A percentile compares a stretch with the other conserved stretches of the same genome.
These are phyloP conservation scores for Scomberomorus guttatus DNA, from an alignment of 2,797 vertebrate genomes.

Conservation along the genomic window DNA sequence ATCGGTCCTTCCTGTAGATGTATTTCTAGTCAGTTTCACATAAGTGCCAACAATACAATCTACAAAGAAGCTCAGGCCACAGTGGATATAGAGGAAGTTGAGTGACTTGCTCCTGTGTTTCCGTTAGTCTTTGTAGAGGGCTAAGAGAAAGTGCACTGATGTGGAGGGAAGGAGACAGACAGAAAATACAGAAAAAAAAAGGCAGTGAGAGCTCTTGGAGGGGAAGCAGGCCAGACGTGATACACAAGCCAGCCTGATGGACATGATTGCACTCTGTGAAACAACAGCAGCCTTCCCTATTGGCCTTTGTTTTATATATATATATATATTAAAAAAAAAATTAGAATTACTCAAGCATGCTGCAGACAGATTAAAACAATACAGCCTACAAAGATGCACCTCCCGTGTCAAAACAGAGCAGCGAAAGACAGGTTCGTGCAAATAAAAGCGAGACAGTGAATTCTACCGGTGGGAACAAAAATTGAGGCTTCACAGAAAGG, in stretches of 20 bases:
- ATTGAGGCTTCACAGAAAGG: constrained; percentile 51
- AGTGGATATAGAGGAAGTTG: constrained; percentile 15
- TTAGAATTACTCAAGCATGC: constrained; percentile 8
- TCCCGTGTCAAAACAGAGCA: constrained; percentile 51
- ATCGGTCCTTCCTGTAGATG: background rate
- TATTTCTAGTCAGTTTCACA: constrained; percentile 13
- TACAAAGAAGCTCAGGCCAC: constrained; percentile 14
- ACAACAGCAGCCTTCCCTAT: constrained; percentile 8
- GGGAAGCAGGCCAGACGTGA: constrained; percentile 46
- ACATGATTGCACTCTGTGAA: constrained; percentile 34
- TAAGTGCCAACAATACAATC: constrained; percentile 1
- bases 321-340: constrained; percentile 18
- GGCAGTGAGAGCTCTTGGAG: constrained; percentile 29
- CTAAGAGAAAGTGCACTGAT: constrained; percentile 10
- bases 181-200: constrained; percentile 6
- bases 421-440: constrained; percentile 37
- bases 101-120: constrained; percentile 24
- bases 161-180: constrained; percentile 18
- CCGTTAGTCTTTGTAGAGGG: background rate
- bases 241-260: constrained; percentile 22
- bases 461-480: constrained; percentile 50
- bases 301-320: constrained; percentile 9
- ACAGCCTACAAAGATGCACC: constrained; percentile 37
- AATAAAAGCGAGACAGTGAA: constrained; percentile 59
- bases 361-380: constrained; percentile 54